phyloP scores from a whole-genome alignment of 2,888 invertebrate genomes.

The Priapulus caudatus region DNA sequence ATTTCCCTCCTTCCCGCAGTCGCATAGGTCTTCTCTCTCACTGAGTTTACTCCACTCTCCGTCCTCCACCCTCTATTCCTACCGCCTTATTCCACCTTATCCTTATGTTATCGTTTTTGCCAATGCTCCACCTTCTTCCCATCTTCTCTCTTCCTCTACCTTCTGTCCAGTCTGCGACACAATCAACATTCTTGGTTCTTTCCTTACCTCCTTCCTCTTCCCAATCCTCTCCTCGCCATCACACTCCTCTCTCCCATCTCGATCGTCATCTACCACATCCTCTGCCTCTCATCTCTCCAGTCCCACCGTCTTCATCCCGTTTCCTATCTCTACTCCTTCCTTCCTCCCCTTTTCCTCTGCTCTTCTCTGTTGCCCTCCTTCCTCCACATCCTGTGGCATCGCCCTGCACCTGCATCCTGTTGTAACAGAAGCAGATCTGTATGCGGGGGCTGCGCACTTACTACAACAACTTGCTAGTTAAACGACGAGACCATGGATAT shows the following conservation, averaged over 20 bases:
- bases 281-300: background rate
- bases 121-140: background rate
- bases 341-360: background rate
- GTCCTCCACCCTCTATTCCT: background rate
- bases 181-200: too few species aligned
- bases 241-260: background rate
- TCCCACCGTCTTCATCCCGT: background rate
- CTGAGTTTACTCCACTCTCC: too few species aligned
- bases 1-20: too few species aligned
- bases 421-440: too few species aligned
- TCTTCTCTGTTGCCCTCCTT: too few species aligned
- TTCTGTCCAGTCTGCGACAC: too few species aligned
- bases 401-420: constrained; percentile 27
- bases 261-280: background rate
- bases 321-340: background rate
- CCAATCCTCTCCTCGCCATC: too few species aligned
- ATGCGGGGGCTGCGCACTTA: too few species aligned
- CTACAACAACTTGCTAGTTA: too few species aligned
- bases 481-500: too few species aligned
- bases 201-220: background rate
- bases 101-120: background rate
- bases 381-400: constrained; percentile 20
- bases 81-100: background rate
- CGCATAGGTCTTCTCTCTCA: too few species aligned
- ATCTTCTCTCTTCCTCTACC: background rate